Conservation (phyloP, 2,113 vertebrate species). For the Nibea albiflora region DNA sequence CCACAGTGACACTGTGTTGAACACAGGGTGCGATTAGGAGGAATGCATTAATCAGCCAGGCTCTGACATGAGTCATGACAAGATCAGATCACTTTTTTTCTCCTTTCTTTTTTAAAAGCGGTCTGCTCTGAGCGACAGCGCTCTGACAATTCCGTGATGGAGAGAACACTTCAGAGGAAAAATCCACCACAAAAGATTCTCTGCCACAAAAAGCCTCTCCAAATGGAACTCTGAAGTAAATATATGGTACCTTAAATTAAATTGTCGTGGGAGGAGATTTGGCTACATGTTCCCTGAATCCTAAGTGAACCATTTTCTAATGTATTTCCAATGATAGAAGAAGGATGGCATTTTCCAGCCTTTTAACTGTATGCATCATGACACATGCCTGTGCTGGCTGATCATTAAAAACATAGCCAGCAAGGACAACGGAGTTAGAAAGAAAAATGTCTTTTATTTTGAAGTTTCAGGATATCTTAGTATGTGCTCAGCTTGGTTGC, state of each 20-base stretch:
- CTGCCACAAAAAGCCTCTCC: slow-evolving; percentile 17
- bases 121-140: slow-evolving; percentile 2
- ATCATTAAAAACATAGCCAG: slow-evolving; percentile 12
- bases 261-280: slow-evolving; percentile 20
- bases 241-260: slow-evolving; percentile 37
- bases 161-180: slow-evolving; percentile 33
- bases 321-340: neutral
- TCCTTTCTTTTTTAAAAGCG: slow-evolving; percentile 38
- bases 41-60: slow-evolving; percentile 41
- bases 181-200: slow-evolving; percentile 15
- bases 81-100: slow-evolving; percentile 10
- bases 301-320: slow-evolving; percentile 14
- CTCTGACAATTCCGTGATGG: slow-evolving; percentile 13
- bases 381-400: slow-evolving; percentile 17
- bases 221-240: slow-evolving; percentile 29
- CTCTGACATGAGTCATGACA: slow-evolving; percentile 40
- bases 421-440: neutral
- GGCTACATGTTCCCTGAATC: neutral
- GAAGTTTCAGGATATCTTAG: slow-evolving; percentile 2
- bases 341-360: slow-evolving; percentile 3
- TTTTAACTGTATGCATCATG: slow-evolving; percentile 2
- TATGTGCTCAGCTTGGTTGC: neutral
- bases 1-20: neutral
- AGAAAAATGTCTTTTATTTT: neutral
- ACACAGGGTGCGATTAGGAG: slow-evolving; percentile 19